phyloP scores from a whole-genome alignment of 2,797 vertebrate species.

The Benthosema pterotum region DNA sequence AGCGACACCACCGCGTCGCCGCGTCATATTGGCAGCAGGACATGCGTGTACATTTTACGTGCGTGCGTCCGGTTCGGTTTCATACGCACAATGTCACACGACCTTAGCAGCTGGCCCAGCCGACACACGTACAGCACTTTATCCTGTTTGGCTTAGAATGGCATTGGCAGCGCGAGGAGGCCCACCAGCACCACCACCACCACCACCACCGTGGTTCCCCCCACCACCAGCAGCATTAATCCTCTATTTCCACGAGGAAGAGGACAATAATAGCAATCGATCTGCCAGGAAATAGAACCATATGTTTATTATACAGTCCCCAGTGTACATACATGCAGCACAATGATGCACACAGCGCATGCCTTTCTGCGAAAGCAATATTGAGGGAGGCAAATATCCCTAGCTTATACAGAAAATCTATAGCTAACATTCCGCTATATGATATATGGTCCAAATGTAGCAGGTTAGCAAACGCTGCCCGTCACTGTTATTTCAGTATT shows the following conservation, averaged over 20 bases:
- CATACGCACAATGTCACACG: constrained; percentile 68
- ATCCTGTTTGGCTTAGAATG: not conserved
- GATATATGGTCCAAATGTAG: no score
- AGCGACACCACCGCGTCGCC: not conserved
- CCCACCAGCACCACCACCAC: no score
- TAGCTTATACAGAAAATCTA: no score
- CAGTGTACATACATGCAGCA: no score
- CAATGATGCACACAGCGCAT: no score
- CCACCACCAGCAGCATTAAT: not conserved
- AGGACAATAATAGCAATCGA: not conserved
- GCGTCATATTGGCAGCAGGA: not conserved
- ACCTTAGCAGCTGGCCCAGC: constrained; percentile 62
- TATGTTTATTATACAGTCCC: not conserved
- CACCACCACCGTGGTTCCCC: not conserved
- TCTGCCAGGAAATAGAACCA: constrained; percentile 3
- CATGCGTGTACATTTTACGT: not conserved
- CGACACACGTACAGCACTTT: constrained; percentile 19
- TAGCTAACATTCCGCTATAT: no score
- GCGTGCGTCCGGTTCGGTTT: constrained; percentile 57
- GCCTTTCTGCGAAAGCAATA: not conserved
- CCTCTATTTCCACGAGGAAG: not conserved
- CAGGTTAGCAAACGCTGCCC: no score
- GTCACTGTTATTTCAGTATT: no score
- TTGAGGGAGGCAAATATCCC: not conserved
- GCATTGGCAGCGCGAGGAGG: no score